Percentiles rank a stretch among this genome's conserved stretches.
These are phyloP conservation scores for Dipodomys stephensi DNA, from an alignment of 2,113 vertebrate genomes.

Conservation along the genomic window DNA sequence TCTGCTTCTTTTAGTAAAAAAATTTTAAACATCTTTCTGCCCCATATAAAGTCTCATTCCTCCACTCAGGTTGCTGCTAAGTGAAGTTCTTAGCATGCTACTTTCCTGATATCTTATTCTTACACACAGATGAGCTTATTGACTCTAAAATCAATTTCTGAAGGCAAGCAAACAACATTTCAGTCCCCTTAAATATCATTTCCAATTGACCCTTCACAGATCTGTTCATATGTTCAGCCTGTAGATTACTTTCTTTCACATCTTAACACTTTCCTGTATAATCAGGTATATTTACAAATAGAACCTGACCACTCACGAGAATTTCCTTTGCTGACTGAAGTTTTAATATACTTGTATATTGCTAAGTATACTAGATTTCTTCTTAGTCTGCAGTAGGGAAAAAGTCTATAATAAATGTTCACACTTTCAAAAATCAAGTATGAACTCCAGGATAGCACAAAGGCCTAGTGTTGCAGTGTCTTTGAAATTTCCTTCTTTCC, in stretches of 20 bases:
- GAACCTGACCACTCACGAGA: neutral
- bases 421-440: neutral
- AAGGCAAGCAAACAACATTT: neutral
- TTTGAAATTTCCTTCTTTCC: neutral
- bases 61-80: neutral
- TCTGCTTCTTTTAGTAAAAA: neutral
- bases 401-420: neutral
- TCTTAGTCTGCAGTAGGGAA: neutral
- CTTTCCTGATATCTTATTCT: slow-evolving; percentile 24
- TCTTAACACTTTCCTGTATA: neutral
- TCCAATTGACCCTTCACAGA: neutral
- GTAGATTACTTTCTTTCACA: slow-evolving; percentile 18
- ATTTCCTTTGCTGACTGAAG: slow-evolving; percentile 14
- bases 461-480: neutral
- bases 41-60: neutral
- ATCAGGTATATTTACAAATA: slow-evolving; percentile 10
- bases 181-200: neutral
- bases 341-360: neutral
- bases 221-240: neutral
- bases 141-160: slow-evolving; percentile 46
- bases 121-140: neutral
- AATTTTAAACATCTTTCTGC: too few relatives aligned
- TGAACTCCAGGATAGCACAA: neutral
- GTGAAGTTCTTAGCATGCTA: neutral
- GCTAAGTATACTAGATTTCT: neutral